Evolutionary conservation across 1,140 invertebrate species (phyloP).

Genomic region (Neotoxoptera formosana): DNA sequence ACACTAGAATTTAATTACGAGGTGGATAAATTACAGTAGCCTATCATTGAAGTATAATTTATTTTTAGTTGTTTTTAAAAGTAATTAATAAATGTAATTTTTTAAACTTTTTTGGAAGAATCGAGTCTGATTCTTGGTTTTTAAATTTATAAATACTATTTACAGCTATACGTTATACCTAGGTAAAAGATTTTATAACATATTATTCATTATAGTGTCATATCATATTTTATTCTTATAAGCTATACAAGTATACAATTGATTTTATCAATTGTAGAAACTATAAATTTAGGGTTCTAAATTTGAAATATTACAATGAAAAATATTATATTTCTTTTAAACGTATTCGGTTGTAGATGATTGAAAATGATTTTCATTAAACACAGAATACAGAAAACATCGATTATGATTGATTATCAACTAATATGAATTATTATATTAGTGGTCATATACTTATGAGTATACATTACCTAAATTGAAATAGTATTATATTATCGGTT

Average conservation of each 20-base stretch:
- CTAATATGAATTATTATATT: too few relatives aligned
- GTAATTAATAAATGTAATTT: not conserved
- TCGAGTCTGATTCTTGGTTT: not conserved
- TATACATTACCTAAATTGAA: too few relatives aligned
- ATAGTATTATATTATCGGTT: too few relatives aligned
- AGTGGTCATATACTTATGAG: too few relatives aligned
- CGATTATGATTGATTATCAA: too few relatives aligned
- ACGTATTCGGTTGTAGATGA: too few relatives aligned
- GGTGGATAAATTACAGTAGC: not conserved
- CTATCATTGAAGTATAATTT: not conserved
- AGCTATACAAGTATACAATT: not conserved
- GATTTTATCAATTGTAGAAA: not conserved
- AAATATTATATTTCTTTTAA: too few relatives aligned
- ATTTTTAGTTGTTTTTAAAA: not conserved
- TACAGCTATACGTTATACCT: not conserved
- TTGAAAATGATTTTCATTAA: too few relatives aligned
- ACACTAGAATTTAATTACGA: not conserved
- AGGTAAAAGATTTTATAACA: not conserved
- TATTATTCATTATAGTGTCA: not conserved
- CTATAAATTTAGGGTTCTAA: not conserved
- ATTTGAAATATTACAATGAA: too few relatives aligned
- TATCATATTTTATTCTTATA: not conserved
- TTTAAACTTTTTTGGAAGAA: not conserved
- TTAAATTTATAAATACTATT: not conserved
- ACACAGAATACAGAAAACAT: too few relatives aligned